Conservation (phyloP, 2,797 vertebrate genomes). For the Mormyrops boulengeri region DNA sequence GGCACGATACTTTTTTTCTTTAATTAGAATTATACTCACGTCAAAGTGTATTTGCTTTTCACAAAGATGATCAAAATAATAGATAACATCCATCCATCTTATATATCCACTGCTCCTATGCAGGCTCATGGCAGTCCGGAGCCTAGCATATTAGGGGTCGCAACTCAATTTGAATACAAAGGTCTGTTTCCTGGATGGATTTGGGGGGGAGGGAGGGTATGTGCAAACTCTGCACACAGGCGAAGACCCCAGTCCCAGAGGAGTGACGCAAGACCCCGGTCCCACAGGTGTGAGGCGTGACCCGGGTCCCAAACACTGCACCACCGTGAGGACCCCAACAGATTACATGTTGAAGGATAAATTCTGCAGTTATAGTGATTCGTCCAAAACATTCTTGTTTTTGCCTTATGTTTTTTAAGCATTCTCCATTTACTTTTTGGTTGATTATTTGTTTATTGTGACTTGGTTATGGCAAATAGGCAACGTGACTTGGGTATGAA, state of each 20-base stretch:
- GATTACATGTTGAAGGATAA: background rate
- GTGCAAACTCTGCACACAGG: background rate
- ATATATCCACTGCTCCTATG: background rate
- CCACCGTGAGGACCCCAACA: background rate
- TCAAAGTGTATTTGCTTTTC: background rate
- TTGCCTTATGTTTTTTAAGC: background rate
- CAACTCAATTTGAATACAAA: background rate
- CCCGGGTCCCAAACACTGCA: background rate
- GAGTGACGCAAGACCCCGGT: background rate
- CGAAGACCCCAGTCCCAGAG: background rate
- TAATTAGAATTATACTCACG: background rate
- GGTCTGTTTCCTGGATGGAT: background rate
- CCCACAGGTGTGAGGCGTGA: background rate
- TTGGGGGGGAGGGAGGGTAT: background rate
- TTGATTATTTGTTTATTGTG: background rate
- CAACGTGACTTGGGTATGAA: background rate
- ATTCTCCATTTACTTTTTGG: background rate
- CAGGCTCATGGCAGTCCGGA: background rate
- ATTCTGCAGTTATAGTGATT: background rate
- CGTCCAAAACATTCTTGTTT: background rate
- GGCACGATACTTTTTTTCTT: background rate
- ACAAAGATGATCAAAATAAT: background rate
- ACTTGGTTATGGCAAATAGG: background rate
- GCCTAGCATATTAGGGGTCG: background rate
- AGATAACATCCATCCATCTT: background rate